Evolutionary conservation across 2,113 vertebrate species (phyloP).

Genomic region (Chionodraco myersi): DNA sequence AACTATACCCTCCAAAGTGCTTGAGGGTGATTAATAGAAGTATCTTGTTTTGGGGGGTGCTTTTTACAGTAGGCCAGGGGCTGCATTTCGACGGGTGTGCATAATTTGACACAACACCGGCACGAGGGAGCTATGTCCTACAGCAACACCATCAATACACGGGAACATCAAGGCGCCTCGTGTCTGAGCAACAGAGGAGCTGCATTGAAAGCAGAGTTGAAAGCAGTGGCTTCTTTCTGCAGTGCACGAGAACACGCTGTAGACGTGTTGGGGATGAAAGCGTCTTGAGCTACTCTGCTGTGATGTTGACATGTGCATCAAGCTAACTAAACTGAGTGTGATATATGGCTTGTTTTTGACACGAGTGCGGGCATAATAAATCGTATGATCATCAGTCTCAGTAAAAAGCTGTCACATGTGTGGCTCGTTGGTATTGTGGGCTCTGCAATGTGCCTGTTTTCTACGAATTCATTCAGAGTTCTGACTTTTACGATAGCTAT

Average conservation of each 20-base stretch:
- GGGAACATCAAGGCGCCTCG: constrained; percentile 29
- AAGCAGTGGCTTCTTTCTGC: neutral
- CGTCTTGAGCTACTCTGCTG: neutral
- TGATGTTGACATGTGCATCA: neutral
- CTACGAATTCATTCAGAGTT: too few relatives aligned
- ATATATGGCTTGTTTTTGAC: constrained; percentile 24
- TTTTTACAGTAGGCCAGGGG: too few relatives aligned
- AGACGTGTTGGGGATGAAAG: constrained; percentile 9
- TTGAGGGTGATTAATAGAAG: too few relatives aligned
- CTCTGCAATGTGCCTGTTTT: neutral
- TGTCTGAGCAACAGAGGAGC: constrained; percentile 14
- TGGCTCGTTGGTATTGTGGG: neutral
- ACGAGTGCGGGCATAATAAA: neutral
- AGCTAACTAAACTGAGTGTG: neutral
- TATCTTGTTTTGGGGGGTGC: too few relatives aligned
- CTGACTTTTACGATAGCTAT: too few relatives aligned
- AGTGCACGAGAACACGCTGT: neutral
- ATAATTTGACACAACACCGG: too few relatives aligned
- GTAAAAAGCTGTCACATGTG: constrained; percentile 3
- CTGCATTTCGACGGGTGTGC: too few relatives aligned
- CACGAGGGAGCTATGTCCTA: constrained; percentile 13
- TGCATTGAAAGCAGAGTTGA: constrained; percentile 19
- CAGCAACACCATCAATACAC: constrained; percentile 9
- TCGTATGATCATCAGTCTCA: neutral
- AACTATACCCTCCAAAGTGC: too few relatives aligned